Base-by-base conservation (phyloP, 2,888 invertebrate species). In the Imbricaverruca yamaguchii region DNA sequence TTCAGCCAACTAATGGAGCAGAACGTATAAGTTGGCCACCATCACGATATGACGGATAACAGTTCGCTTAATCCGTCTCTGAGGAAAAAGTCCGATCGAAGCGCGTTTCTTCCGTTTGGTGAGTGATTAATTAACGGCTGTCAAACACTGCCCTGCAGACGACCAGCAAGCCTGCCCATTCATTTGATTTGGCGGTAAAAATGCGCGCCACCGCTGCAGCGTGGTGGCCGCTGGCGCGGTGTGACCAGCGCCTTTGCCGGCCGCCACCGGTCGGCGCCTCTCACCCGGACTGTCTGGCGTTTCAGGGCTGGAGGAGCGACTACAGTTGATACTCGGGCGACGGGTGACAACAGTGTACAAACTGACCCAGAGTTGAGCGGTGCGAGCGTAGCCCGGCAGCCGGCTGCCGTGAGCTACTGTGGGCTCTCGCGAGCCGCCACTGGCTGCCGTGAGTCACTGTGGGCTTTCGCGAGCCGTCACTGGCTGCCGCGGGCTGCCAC, bases 301-400 rank as follows among this genome's bases (percentile, higher is more conserved):
- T 79, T 21, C 57, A 79, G 79, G 57, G 57, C 79, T 79, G 79
- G 79, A n/a, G 56, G 23, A 57, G 57, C 79, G 79, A 79, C 11
- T 79, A 79, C 79, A 79, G 79, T 57, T 79, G 79, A 79, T 79
- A 74, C 9, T 18, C 9, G 12, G 18, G 53, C 74, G 18, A 18
- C 21, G 10, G 21, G 53, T 9, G 74, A 74, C 74, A 11, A 9
- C 74, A 74, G 74, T 74, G 74, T 74, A 74, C 74, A 74, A 74
- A 74, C 74, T 74, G 39, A 39, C 39, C 39, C 39, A 39, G 39
- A 39, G 39, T 39, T 39, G 39, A 39, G 39, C 39, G 39, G 39
- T 4, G 39, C 39, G 39, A 39, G 39, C 39, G 39, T 39, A 1
- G 4, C 39, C 39, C 39, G 39, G 39, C 39, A 39, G 39, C 39